Percentiles rank a stretch among this genome's conserved stretches.
These are phyloP conservation scores for Pycnomerus fuliginosus DNA, from an alignment of 2,888 invertebrate genomes.

Conservation along the genomic window DNA sequence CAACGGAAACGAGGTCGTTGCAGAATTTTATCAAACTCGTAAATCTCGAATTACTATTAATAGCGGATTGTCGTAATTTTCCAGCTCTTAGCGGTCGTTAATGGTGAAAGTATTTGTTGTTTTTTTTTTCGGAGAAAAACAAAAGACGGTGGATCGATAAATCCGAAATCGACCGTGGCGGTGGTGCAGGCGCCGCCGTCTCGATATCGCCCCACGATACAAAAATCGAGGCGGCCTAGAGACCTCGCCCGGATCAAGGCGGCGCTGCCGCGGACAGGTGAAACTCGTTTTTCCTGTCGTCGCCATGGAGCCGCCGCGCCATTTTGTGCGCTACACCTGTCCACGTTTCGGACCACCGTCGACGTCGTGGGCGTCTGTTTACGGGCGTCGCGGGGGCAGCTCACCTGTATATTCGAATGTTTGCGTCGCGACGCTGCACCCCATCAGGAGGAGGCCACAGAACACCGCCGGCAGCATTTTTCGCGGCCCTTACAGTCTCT, in stretches of 20 bases:
- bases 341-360: no score
- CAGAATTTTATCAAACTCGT: no score
- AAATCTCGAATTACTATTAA: no score
- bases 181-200: conserved; percentile 5
- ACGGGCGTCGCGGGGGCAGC: conserved; percentile 1
- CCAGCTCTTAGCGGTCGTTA: no score
- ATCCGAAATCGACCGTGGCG: conserved; percentile 3
- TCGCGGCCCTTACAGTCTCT: no score
- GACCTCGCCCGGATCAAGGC: conserved; percentile 16
- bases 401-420: conserved; percentile 21
- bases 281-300: conserved; percentile 15
- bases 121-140: no score
- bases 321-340: conserved; percentile 21
- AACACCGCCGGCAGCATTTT: conserved; percentile 6
- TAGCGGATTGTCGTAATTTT: no score
- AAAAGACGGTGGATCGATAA: no score
- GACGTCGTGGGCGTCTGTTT: not conserved
- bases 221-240: no score
- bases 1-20: no score
- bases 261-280: conserved; percentile 16
- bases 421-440: conserved; percentile 12
- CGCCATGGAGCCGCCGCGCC: conserved; percentile 15
- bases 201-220: no score
- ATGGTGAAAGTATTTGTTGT: no score
- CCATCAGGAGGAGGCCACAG: conserved; percentile 11